Evolutionary conservation across 2,113 vertebrate genomes (phyloP).

Genomic region (Corydoras sp.): DNA sequence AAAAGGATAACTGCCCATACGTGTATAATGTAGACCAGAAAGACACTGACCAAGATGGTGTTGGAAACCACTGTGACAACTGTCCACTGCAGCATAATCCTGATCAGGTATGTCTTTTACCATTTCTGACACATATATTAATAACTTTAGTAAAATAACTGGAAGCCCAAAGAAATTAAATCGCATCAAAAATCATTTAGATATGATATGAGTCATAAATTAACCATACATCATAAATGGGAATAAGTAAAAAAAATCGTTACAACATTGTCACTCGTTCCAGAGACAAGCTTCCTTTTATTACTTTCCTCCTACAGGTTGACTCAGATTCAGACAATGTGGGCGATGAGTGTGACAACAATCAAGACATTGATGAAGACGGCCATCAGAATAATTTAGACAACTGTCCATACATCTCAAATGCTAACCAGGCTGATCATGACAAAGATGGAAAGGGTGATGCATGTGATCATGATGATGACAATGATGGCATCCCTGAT

Average conservation of each 20-base stretch:
- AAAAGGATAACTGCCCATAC: slow-evolving; percentile 91
- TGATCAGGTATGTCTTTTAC: slow-evolving; percentile 77
- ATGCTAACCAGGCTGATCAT: slow-evolving; percentile 94
- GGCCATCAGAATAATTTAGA: slow-evolving; percentile 98
- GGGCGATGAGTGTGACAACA: slow-evolving; percentile 92
- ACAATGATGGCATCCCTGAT: slow-evolving; percentile 95
- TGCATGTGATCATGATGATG: slow-evolving; percentile 97
- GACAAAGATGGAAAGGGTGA: slow-evolving; percentile 98
- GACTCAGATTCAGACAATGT: slow-evolving; percentile 93
- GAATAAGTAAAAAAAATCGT: slow-evolving; percentile 1
- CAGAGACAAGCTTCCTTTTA: slow-evolving; percentile 49
- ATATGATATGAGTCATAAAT: slow-evolving; percentile 7
- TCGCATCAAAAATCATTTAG: background rate
- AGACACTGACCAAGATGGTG: slow-evolving; percentile 88
- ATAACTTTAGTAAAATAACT: background rate
- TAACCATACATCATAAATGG: background rate
- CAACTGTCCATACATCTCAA: slow-evolving; percentile 97
- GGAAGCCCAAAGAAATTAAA: too few species aligned
- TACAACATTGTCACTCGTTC: slow-evolving; percentile 20
- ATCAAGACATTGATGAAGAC: slow-evolving; percentile 97
- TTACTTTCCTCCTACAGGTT: slow-evolving; percentile 62
- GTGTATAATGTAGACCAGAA: slow-evolving; percentile 96
- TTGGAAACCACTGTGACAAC: slow-evolving; percentile 98
- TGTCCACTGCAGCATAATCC: slow-evolving; percentile 95
- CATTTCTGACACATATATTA: background rate